Conservation (phyloP, 2,888 invertebrate genomes). For the Podabrus alpinus region DNA sequence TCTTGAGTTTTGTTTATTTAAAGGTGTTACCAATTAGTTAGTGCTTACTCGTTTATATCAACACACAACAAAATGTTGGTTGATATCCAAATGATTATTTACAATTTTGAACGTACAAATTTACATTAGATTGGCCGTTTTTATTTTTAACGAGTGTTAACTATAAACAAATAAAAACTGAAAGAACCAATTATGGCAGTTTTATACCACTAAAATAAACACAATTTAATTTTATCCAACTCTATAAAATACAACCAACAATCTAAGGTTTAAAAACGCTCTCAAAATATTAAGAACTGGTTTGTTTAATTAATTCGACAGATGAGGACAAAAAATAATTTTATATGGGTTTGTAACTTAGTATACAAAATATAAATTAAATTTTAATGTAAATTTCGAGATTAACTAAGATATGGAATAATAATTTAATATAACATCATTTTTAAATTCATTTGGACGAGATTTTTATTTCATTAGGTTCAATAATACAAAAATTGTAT, state of each 20-base stretch:
- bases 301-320: slow-evolving; percentile 3
- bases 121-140: slow-evolving; percentile 32
- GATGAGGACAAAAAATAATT: not conserved
- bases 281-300: not conserved
- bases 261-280: not conserved
- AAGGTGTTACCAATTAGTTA: slow-evolving; percentile 53
- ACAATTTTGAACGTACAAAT: slow-evolving; percentile 27
- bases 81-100: slow-evolving; percentile 22
- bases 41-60: slow-evolving; percentile 49
- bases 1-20: slow-evolving; percentile 48
- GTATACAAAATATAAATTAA: not conserved
- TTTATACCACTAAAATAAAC: not conserved
- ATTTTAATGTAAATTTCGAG: not conserved
- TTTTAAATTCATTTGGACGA: not conserved
- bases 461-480: not conserved
- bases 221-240: not conserved
- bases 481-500: not conserved
- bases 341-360: not conserved
- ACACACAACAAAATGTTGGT: slow-evolving; percentile 36
- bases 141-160: slow-evolving; percentile 25
- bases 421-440: slow-evolving; percentile 2
- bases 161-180: slow-evolving; percentile 12
- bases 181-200: slow-evolving; percentile 11
- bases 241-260: not conserved
- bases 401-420: not conserved